Base-by-base conservation (phyloP, 2,797 vertebrate genomes). In the Acipenser ruthenus region DNA sequence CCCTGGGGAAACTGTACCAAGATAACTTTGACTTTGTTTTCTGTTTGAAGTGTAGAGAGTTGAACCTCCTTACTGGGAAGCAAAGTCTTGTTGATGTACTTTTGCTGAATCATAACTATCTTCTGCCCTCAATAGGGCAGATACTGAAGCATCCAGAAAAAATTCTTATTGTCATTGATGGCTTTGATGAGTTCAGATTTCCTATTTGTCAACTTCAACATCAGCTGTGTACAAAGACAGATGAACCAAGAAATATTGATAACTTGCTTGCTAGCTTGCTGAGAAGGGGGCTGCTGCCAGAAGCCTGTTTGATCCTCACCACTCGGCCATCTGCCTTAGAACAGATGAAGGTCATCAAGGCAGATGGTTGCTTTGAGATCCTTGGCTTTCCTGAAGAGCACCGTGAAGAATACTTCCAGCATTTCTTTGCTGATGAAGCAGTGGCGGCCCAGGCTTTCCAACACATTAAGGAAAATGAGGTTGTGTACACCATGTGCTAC, bases 11-110 rank as follows among this genome's bases (percentile, higher is more conserved):
- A 61, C 13, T 15, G n/a, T 15, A 61, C 60, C 60, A n/a, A 61
- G 60, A 64, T 15, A 49, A 49, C n/a, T 50, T 13, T 50, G 62
- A 64, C 49, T 64, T 63, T 47, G 13, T 63, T 49, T 63, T 64
- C 12, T 49, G n/a, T 2, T 49, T 50, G 48, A 64, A 64, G 15
- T 64, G 12, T 23, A 64, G 49, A 18, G 48, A 50, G 50, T 50
- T 51, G 49, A 63, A 49, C 37, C 62, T 15, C 15, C n/a, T 51
- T 9, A 49, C 49, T 15, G 62, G 10, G 13, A 15, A 50, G 15
- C 49, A 49, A 50, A 50, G 12, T 50, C 50, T 64, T 6, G 50
- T 15, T 8, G 1, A 64, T 64, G 9, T n/a, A 12, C 8, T 15
- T 64, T 64, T 64, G 6, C n/a, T 13, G 49, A 15, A 64, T n/a